Evolutionary conservation across 2,113 vertebrate genomes (phyloP).

Genomic region (Australoheros scitulus): DNA sequence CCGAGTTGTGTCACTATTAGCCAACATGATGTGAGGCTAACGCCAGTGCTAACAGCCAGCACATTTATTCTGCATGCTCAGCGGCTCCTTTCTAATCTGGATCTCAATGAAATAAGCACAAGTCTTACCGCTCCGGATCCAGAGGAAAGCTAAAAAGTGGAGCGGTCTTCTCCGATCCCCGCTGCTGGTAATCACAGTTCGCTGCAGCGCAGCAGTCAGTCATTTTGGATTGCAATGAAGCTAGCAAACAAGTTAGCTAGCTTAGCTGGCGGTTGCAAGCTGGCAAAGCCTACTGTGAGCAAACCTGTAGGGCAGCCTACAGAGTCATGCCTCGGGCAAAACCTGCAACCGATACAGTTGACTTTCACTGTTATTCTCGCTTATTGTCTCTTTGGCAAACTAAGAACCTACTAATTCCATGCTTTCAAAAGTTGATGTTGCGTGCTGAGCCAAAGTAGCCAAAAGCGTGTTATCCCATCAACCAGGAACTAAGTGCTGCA

Average conservation of each 20-base stretch:
- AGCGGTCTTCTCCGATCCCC: constrained; percentile 78
- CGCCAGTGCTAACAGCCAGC: constrained; percentile 61
- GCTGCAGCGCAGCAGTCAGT: constrained; percentile 91
- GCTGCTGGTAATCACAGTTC: constrained; percentile 83
- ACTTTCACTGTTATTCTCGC: not conserved
- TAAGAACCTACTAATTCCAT: constrained; percentile 60
- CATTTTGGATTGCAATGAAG: constrained; percentile 82
- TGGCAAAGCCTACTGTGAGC: constrained; percentile 52
- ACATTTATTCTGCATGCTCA: constrained; percentile 37
- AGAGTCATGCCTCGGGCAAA: constrained; percentile 61
- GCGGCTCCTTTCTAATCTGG: not conserved
- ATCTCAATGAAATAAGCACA: not conserved
- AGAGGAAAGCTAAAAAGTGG: constrained; percentile 85
- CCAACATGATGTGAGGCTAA: constrained; percentile 68
- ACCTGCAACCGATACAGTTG: constrained; percentile 21
- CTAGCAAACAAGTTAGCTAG: constrained; percentile 69
- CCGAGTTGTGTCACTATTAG: constrained; percentile 68
- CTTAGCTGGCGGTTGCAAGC: constrained; percentile 71
- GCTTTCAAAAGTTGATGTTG: constrained; percentile 74
- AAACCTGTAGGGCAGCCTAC: constrained; percentile 59
- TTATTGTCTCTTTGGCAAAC: constrained; percentile 13
- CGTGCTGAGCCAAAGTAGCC: constrained; percentile 61
- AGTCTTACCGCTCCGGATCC: constrained; percentile 82
- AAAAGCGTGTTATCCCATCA: constrained; percentile 71
- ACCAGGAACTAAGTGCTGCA: constrained; percentile 72